Evolutionary conservation across 1,140 invertebrate species (phyloP).

Genomic region (Chironomus tepperi): DNA sequence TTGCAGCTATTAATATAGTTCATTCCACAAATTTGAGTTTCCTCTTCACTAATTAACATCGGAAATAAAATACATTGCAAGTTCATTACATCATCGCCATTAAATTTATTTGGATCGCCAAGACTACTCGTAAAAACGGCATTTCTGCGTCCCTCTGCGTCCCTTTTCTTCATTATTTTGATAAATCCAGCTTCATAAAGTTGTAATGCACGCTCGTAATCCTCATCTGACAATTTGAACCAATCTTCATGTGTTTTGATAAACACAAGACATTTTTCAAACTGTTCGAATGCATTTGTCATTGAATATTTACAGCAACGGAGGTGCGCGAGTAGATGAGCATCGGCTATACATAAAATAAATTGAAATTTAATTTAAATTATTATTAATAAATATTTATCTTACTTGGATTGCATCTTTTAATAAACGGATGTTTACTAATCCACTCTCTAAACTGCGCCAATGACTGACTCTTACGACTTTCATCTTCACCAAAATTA

Average conservation of each 20-base stretch:
- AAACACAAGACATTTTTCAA: not conserved
- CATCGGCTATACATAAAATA: not conserved
- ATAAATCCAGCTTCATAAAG: not conserved
- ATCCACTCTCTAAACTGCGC: constrained; percentile 8
- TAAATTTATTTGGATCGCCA: not conserved
- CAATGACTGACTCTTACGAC: not conserved
- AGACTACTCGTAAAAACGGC: not conserved
- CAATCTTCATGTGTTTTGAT: not conserved
- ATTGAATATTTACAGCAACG: not conserved
- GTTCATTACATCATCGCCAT: not conserved
- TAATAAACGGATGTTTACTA: constrained; percentile 4
- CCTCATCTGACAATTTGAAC: not conserved
- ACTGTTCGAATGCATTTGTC: not conserved
- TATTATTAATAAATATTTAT: not conserved
- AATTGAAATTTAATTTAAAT: not conserved
- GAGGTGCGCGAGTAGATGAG: not conserved
- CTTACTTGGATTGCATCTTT: not conserved
- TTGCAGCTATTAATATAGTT: not conserved
- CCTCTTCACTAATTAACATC: not conserved
- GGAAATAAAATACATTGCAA: not conserved
- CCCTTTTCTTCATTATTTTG: not conserved
- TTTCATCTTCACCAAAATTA: not conserved
- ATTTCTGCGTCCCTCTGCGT: not conserved
- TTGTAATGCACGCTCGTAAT: not conserved
- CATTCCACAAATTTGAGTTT: not conserved